Percentiles rank a stretch among this genome's conserved stretches.
These are phyloP conservation scores for Brachymystax lenok DNA, from an alignment of 2,797 vertebrate species.

Conservation along the genomic window DNA sequence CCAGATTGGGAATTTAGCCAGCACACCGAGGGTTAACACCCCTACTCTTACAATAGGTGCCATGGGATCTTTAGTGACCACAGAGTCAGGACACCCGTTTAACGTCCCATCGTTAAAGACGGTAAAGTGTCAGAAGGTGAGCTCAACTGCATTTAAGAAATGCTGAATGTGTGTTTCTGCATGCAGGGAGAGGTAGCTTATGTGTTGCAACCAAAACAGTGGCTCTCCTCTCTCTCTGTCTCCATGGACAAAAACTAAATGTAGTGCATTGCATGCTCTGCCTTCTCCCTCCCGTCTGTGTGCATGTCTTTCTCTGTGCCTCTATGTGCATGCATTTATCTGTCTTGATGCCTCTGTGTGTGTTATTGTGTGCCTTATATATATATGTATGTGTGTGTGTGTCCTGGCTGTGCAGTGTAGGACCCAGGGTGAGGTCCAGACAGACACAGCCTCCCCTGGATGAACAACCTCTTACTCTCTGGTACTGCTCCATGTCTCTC, in stretches of 20 bases:
- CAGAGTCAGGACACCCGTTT: too few species aligned
- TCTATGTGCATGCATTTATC: conserved; percentile 11
- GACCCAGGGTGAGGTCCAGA: conserved; percentile 46
- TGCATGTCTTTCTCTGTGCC: neutral
- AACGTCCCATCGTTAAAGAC: too few species aligned
- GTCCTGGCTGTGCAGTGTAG: conserved; percentile 16
- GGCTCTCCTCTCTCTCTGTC: conserved; percentile 32
- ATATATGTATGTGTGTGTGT: neutral
- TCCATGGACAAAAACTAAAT: conserved; percentile 49
- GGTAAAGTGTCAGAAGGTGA: conserved; percentile 23
- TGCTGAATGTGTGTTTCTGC: too few species aligned
- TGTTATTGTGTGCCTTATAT: conserved; percentile 3
- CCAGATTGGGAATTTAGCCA: too few species aligned
- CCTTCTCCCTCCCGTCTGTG: neutral
- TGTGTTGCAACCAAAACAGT: neutral
- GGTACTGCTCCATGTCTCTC: too few species aligned
- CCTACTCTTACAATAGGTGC: too few species aligned
- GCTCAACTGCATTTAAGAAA: conserved; percentile 28
- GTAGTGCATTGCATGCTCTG: conserved; percentile 22
- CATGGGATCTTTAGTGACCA: too few species aligned
- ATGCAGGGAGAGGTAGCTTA: too few species aligned
- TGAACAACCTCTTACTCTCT: conserved; percentile 12
- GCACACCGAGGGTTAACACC: too few species aligned
- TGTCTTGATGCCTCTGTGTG: conserved; percentile 21
- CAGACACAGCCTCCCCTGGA: conserved; percentile 32